Percentiles rank a stretch among this genome's conserved stretches.
Evolutionary conservation across 2,888 invertebrate species (phyloP).

Genomic region (Cerastoderma edule): DNA sequence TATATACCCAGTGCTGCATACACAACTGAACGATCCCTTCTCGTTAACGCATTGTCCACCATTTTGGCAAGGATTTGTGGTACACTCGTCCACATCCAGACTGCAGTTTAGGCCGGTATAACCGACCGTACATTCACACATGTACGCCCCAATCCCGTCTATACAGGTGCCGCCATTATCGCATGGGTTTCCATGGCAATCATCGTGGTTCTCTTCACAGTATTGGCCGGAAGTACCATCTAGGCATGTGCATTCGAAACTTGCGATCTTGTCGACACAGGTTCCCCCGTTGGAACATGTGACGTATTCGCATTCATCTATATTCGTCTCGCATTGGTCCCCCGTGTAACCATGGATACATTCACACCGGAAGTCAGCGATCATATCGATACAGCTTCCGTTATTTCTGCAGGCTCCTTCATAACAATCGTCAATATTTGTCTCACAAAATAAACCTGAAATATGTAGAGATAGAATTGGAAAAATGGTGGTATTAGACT

Average conservation of each 20-base stretch:
- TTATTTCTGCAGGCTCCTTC: constrained; percentile 59
- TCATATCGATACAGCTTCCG: constrained; percentile 56
- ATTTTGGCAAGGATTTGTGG: constrained; percentile 11
- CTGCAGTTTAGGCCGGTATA: constrained; percentile 31
- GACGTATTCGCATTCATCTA: constrained; percentile 57
- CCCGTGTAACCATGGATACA: constrained; percentile 61
- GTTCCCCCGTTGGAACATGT: constrained; percentile 63
- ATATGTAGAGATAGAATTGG: constrained; percentile 13
- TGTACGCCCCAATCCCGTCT: constrained; percentile 49
- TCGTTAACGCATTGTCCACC: not conserved
- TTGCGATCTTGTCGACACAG: constrained; percentile 57
- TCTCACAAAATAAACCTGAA: constrained; percentile 57
- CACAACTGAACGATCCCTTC: constrained; percentile 6
- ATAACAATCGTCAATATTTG: constrained; percentile 61
- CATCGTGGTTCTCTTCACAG: constrained; percentile 36
- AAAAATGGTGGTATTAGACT: not conserved
- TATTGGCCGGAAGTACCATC: constrained; percentile 50
- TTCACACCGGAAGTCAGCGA: constrained; percentile 56
- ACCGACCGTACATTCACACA: constrained; percentile 44
- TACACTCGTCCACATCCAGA: constrained; percentile 24
- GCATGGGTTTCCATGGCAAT: constrained; percentile 16
- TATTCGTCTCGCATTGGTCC: constrained; percentile 52
- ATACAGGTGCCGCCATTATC: constrained; percentile 17
- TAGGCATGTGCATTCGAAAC: constrained; percentile 60
- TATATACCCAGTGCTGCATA: not conserved